Percentiles rank a stretch among this genome's conserved stretches.
These are phyloP conservation scores for Callionymus lyra DNA, from an alignment of 2,113 vertebrate genomes.

Conservation along the genomic window DNA sequence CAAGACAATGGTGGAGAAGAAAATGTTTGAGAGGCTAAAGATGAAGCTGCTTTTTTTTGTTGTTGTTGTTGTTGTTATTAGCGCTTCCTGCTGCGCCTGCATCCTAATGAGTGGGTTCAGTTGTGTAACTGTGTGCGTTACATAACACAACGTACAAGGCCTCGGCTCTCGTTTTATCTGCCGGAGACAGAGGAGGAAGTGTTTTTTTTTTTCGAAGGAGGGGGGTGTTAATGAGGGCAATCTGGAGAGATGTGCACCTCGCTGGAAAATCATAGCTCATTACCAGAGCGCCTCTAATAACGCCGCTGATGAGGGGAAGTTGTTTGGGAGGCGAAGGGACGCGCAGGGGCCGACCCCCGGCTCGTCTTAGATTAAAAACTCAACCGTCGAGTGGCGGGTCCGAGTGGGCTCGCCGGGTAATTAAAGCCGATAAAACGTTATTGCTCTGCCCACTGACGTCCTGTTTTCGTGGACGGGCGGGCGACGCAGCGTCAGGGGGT, in stretches of 20 bases:
- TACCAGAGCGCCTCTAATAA: slow-evolving; percentile 35
- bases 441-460: slow-evolving; percentile 31
- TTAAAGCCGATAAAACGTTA: slow-evolving; percentile 52
- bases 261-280: slow-evolving; percentile 47
- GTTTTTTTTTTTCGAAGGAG: slow-evolving; percentile 25
- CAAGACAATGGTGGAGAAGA: too few species aligned
- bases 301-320: slow-evolving; percentile 29
- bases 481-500: too few species aligned
- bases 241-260: slow-evolving; percentile 34
- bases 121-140: slow-evolving; percentile 57
- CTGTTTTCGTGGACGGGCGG: too few species aligned
- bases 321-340: slow-evolving; percentile 33
- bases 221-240: slow-evolving; percentile 52
- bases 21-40: slow-evolving; percentile 4
- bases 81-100: slow-evolving; percentile 32
- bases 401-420: slow-evolving; percentile 35
- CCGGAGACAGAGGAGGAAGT: slow-evolving; percentile 10
- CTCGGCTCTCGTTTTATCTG: slow-evolving; percentile 20
- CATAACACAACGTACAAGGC: slow-evolving; percentile 49
- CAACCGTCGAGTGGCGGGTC: slow-evolving; percentile 35
- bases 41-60: slow-evolving; percentile 13
- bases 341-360: slow-evolving; percentile 21
- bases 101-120: slow-evolving; percentile 50
- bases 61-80: slow-evolving; percentile 41
- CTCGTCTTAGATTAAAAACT: slow-evolving; percentile 47